Evolutionary conservation across 2,113 vertebrate genomes (phyloP).

Genomic region (Hypanus sabinus): DNA sequence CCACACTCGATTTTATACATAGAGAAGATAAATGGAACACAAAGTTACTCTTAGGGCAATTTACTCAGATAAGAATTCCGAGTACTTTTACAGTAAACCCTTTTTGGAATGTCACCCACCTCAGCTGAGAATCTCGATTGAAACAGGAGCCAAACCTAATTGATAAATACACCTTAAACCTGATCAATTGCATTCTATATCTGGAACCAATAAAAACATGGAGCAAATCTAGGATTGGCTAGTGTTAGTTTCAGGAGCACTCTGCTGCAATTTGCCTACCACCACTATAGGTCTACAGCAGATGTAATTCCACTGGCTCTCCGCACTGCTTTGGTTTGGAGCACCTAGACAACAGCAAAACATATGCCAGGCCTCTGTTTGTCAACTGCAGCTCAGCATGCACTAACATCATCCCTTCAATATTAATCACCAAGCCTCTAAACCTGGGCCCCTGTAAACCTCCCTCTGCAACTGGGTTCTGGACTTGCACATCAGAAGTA

Average conservation of each 20-base stretch:
- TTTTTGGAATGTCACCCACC: not conserved
- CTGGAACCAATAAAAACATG: not conserved
- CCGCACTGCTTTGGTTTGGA: too few relatives aligned
- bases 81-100: not conserved
- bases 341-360: too few relatives aligned
- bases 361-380: too few relatives aligned
- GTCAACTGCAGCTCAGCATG: too few relatives aligned
- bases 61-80: slow-evolving; percentile 29
- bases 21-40: slow-evolving; percentile 8
- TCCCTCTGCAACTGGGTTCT: too few relatives aligned
- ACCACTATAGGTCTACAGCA: too few relatives aligned
- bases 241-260: not conserved
- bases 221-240: not conserved
- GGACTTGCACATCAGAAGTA: too few relatives aligned
- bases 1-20: not conserved
- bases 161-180: not conserved
- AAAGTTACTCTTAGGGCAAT: not conserved
- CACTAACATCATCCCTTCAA: too few relatives aligned
- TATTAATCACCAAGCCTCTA: too few relatives aligned
- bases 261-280: too few relatives aligned
- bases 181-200: not conserved
- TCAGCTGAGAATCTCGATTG: not conserved
- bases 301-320: too few relatives aligned
- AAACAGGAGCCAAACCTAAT: not conserved
- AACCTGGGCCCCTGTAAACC: too few relatives aligned